Evolutionary conservation across 2,113 vertebrate genomes (phyloP), one percentile per base, ranked within the genome.

Genomic region (Corythaixoides concolor): DNA sequence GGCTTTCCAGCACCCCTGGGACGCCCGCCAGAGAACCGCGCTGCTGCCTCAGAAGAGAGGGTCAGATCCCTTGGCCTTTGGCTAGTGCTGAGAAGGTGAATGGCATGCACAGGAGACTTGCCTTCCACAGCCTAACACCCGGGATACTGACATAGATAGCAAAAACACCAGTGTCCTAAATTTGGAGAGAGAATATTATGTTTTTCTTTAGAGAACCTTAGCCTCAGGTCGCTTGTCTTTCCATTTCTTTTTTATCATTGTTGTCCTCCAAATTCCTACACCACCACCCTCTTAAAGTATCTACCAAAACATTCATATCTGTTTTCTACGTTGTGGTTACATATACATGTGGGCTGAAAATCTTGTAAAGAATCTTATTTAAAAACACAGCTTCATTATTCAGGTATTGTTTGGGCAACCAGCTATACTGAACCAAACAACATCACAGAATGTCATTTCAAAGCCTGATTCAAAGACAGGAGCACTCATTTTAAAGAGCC

Each of bases 1-100:
- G 86, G 94, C 75, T 90, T 88, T 89, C 95, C 93, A 96, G 95
- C 81, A 88, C 85, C 84, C 78, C 81, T 5, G 91, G 94, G 95
- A 93, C 0, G 13, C 78, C 53, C 6, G 95, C 95, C 96, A 97
- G 89, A 80, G 53, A 93, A 58, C 41, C 67, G 86, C 12, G 15
- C 50, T 90, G 92, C 66, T 0, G 33, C 66, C 88, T 69, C 72
- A 19, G 73, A 73, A 68, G 59, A 88, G 58, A 93, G 83, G 67
- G 76, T 74, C 70, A 58, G 69, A 83, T 64, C 87, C 75, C 58
- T 45, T 0, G 0, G 92, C 88, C 88, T 62, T 47, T 1, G 0
- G 72, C 62, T 74, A 67, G 43, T 88, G 15, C 84, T 49, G 64
- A 53, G 59, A 69, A 75, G 76, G 35, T 28, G 32, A 70, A 76